A percentile compares a stretch with the other conserved stretches of the same genome.
These are phyloP conservation scores for Limenitis camilla DNA, from an alignment of 2,888 invertebrate species.

Conservation along the genomic window DNA sequence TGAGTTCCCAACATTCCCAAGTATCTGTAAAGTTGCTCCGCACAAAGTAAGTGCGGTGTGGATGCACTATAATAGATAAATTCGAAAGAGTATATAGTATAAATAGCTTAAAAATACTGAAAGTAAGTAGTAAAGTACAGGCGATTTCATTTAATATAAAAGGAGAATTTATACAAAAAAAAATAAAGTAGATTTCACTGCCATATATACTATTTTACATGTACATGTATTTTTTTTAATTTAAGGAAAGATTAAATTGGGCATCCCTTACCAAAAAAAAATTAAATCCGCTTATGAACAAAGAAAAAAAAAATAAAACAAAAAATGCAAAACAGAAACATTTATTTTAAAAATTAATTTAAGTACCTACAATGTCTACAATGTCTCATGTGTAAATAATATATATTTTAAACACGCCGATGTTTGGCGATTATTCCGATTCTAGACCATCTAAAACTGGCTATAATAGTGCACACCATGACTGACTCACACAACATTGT, in stretches of 20 bases:
- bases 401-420: too few relatives aligned
- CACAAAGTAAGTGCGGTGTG: too few relatives aligned
- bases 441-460: neutral
- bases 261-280: too few relatives aligned
- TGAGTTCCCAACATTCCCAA: too few relatives aligned
- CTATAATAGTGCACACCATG: constrained; percentile 12
- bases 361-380: too few relatives aligned
- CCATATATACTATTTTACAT: too few relatives aligned
- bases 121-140: constrained; percentile 5
- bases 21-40: too few relatives aligned
- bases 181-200: constrained; percentile 25
- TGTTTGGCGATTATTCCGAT: neutral
- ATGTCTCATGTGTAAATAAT: too few relatives aligned
- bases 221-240: too few relatives aligned
- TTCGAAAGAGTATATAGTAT: constrained; percentile 30
- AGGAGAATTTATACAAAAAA: constrained; percentile 10
- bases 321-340: constrained; percentile 29
- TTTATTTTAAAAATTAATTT: constrained; percentile 36
- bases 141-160: neutral
- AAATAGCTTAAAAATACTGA: too few relatives aligned
- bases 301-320: constrained; percentile 26
- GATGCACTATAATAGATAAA: constrained; percentile 32
- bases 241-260: too few relatives aligned
- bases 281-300: neutral
- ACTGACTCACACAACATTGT: neutral